Base-by-base conservation (phyloP, 2,888 invertebrate genomes). In the Leucozona laternaria region DNA sequence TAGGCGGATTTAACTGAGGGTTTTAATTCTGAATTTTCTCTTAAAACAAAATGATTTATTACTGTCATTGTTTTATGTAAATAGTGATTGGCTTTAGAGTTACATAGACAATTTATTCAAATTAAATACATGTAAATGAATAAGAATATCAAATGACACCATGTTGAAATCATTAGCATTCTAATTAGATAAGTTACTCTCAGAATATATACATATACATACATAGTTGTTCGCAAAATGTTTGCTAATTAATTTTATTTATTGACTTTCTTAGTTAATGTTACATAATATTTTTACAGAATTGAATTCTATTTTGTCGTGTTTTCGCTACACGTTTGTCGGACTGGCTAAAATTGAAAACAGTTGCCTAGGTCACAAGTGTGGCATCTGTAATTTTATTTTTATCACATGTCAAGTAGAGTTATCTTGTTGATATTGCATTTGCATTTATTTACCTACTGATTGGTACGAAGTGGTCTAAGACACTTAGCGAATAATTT, bases 11-110 rank as follows among this genome's bases (percentile, higher is more conserved):
- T 64, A 45, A 8, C 31, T 64, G 45, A 45, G 10, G 64, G 17
- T 64, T 48, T 48, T 45, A 28, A 48, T 17, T 17, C 1, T 48
- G 20, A 48, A 45, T 45, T 64, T 64, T 17, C 4, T 1, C 20
- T 20, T 22, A 31, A 37, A 15, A 13, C n/a, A 45, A 48, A 64
- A 40, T 64, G 64, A 64, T 64, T 64, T 31, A 64, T 64, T 64
- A 7, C 17, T 45, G 25, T 48, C 25, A 28, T 64, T 64, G 40
- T 31, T 28, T 45, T 45, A 31, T 64, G 62, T 28, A 45, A 25
- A 64, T 64, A 11, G 0, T 43, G 25, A 15, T 62, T 40, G 28
- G 28, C 15, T 34, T 58, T 2, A 5, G 17, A 34, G 20, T 13
- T 37, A 25, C 20, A 17, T 0, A 20, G 15, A 64, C 37, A 28